Conservation (phyloP, 2,797 vertebrate genomes). For the Mallotus villosus region DNA sequence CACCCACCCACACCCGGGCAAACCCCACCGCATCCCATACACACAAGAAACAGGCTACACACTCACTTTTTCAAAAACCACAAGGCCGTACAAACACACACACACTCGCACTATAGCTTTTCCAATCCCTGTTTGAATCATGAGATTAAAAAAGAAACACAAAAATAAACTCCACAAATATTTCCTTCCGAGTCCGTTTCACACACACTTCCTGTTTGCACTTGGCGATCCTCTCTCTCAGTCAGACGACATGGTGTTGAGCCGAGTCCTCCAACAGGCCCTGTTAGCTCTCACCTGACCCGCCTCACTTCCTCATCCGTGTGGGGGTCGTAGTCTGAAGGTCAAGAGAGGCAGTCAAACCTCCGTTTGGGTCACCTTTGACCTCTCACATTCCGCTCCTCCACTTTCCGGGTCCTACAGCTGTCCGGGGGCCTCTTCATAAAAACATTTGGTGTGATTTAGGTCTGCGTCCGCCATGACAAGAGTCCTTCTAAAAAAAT, state of each 20-base stretch:
- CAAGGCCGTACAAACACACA: conserved; percentile 51
- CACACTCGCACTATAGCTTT: conserved; percentile 49
- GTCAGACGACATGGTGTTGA: conserved; percentile 46
- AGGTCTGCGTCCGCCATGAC: conserved; percentile 50
- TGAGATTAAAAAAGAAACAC: conserved; percentile 65
- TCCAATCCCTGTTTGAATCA: conserved; percentile 40
- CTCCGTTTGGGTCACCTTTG: conserved; percentile 48
- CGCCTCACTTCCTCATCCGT: conserved; percentile 15
- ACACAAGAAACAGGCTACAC: conserved; percentile 38
- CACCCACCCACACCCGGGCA: conserved; percentile 31
- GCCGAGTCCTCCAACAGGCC: conserved; percentile 33
- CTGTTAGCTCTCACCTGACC: conserved; percentile 43
- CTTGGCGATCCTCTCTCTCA: conserved; percentile 3
- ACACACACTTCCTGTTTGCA: conserved; percentile 30
- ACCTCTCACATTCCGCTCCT: conserved; percentile 27
- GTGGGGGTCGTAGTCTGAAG: conserved; percentile 34
- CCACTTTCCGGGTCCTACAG: conserved; percentile 27
- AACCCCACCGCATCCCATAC: conserved; percentile 38
- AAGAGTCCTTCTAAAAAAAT: conserved; percentile 48
- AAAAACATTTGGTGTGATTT: conserved; percentile 54
- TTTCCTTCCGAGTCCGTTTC: conserved; percentile 57
- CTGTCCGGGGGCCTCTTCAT: conserved; percentile 43
- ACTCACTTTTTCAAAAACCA: conserved; percentile 28
- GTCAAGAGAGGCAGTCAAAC: conserved; percentile 51
- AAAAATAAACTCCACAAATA: conserved; percentile 74